These are phyloP conservation scores for Drosophila nasuta DNA, from an alignment of 1,140 invertebrate genomes.

Conservation along the genomic window DNA sequence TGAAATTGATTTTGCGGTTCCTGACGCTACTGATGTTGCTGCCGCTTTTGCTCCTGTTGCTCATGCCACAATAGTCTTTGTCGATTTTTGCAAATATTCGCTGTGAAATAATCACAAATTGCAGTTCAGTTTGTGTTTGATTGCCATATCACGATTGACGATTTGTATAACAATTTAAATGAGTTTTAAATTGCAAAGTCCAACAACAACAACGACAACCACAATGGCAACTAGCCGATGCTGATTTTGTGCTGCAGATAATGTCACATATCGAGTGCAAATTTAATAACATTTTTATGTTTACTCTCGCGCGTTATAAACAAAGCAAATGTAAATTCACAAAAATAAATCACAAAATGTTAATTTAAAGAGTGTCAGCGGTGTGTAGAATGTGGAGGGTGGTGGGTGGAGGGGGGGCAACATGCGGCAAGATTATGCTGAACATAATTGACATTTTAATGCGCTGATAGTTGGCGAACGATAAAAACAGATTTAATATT, in stretches of 20 bases:
- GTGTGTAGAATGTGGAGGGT: neutral
- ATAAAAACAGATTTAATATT: conserved; percentile 81
- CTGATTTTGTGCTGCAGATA: conserved; percentile 22
- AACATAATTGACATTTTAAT: conserved; percentile 81
- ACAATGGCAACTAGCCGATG: conserved; percentile 38
- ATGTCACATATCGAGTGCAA: conserved; percentile 34
- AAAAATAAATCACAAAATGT: conserved; percentile 45
- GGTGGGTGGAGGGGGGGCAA: neutral
- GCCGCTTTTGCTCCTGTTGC: conserved; percentile 9
- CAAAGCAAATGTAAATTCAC: conserved; percentile 52
- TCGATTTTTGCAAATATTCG: conserved; percentile 65
- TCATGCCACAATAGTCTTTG: conserved; percentile 59
- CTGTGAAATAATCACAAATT: conserved; percentile 68
- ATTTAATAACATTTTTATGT: conserved; percentile 61
- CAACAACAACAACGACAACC: neutral
- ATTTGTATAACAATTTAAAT: conserved; percentile 59
- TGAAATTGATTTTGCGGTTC: conserved; percentile 81
- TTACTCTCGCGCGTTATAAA: conserved; percentile 37
- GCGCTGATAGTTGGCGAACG: conserved; percentile 71
- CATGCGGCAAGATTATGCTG: conserved; percentile 52
- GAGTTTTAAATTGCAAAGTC: conserved; percentile 58
- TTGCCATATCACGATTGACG: conserved; percentile 27
- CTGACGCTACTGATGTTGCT: conserved; percentile 14
- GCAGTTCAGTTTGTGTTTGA: conserved; percentile 32
- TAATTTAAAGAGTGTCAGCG: conserved; percentile 34